Percentiles rank a stretch among this genome's conserved stretches.
Evolutionary conservation across 2,113 vertebrate genomes (phyloP).

Genomic region (Arizona elegans): DNA sequence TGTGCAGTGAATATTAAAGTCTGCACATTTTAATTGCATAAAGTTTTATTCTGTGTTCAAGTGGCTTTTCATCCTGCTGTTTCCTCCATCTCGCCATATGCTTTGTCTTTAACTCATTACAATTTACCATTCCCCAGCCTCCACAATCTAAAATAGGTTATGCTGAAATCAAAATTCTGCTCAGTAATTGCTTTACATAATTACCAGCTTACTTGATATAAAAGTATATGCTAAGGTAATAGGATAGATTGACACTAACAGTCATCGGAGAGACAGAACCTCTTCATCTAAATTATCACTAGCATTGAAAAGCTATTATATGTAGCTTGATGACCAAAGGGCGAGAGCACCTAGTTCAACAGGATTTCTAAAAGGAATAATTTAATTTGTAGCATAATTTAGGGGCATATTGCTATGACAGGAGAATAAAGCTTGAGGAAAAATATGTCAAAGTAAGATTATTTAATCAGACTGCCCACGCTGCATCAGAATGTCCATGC

Average conservation of each 20-base stretch:
- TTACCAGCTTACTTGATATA: neutral
- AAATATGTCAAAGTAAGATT: neutral
- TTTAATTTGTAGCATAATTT: constrained; percentile 32
- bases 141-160: constrained; percentile 19
- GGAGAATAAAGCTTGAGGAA: neutral
- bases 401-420: constrained; percentile 11
- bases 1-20: neutral
- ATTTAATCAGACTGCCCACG: neutral
- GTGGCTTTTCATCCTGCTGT: neutral
- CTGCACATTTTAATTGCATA: neutral
- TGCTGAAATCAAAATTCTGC: neutral
- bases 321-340: constrained; percentile 28
- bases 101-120: neutral
- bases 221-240: constrained; percentile 31
- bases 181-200: constrained; percentile 25
- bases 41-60: neutral
- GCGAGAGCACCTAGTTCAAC: neutral
- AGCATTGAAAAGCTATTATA: constrained; percentile 31
- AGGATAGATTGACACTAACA: neutral
- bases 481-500: neutral
- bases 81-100: neutral
- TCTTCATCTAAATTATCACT: constrained; percentile 40
- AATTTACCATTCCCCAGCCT: neutral
- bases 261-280: constrained; percentile 17
- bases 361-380: constrained; percentile 42